Evolutionary conservation across 1,140 invertebrate species (phyloP), one percentile per base, ranked within the genome.

Genomic region (Papilio dardanus): DNA sequence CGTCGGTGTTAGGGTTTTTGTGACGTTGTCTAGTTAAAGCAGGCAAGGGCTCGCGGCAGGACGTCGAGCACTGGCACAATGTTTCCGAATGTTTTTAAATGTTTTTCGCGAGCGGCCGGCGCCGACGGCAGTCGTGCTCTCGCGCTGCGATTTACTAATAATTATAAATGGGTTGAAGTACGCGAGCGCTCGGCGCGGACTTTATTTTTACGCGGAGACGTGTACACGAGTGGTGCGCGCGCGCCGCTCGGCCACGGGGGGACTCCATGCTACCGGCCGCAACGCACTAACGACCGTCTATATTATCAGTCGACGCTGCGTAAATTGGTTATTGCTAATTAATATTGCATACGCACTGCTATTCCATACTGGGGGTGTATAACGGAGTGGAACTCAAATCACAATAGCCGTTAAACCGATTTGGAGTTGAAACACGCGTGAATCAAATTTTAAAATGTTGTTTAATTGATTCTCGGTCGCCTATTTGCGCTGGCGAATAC

Each of bases 91-190:
- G 82, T 86, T 67, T n/a, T n/a, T 78, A 78, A 78, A 79, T 87
- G 83, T 90, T 90, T 88, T 90, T 81, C 82, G 83, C 87, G 84
- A 90, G 85, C 86, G 84, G 83, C 85, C 83, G 86, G 84, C 84
- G 84, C 76, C 79, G 81, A 86, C 88, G 86, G 86, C 87, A 88
- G 88, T 90, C 91, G 87, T 88, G 88, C 87, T 86, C 88, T 82
- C 85, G 85, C 83, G 84, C 87, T 80, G 83, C 86, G 89, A 88
- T 93, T 93, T 92, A 93, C 91, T 93, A 91, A 93, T 93, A 93
- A 93, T 93, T 92, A 92, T 92, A 93, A 91, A 93, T 92, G 88
- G 87, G 86, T 92, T 87, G 88, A 92, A 92, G 89, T 92, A 85
- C 89, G 86, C 89, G 86, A 83, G 86, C 86, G 89, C 81, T 84